Percentiles rank a stretch among this genome's conserved stretches.
These are phyloP conservation scores for Oceanites oceanicus DNA, from an alignment of 2,113 vertebrate species.

Conservation along the genomic window DNA sequence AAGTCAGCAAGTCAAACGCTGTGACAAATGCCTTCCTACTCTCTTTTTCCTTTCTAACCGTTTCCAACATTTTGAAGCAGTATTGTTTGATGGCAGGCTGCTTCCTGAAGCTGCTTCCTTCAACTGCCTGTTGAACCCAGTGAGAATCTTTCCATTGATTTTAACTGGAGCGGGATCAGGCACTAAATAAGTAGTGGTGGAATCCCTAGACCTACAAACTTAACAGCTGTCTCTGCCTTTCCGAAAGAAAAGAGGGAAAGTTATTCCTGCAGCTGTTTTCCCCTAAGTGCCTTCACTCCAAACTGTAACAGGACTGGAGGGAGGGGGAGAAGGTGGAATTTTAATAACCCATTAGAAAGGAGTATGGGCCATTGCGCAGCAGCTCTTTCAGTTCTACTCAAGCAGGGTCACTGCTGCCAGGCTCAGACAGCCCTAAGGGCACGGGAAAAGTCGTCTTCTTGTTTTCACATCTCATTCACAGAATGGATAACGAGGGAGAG, in stretches of 20 bases:
- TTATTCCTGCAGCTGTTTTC: constrained; percentile 42
- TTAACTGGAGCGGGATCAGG: not conserved
- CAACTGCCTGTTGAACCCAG: not conserved
- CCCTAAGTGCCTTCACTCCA: constrained; percentile 28
- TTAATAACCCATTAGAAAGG: constrained; percentile 55
- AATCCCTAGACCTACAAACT: not conserved
- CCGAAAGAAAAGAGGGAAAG: not conserved
- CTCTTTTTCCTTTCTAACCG: not conserved
- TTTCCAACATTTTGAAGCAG: constrained; percentile 20
- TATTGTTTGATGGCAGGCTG: not conserved
- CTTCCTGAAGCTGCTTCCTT: constrained; percentile 38
- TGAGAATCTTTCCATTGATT: not conserved
- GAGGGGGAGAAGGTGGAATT: constrained; percentile 62
- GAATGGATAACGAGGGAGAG: constrained; percentile 39
- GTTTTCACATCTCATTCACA: constrained; percentile 67
- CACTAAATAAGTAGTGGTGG: not conserved
- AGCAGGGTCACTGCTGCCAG: constrained; percentile 58
- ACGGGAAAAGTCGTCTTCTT: constrained; percentile 64
- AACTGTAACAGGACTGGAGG: constrained; percentile 37
- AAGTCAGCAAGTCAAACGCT: constrained; percentile 3
- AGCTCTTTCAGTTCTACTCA: constrained; percentile 49
- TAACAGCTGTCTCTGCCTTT: constrained; percentile 24
- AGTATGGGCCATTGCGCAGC: constrained; percentile 35
- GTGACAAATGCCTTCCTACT: constrained; percentile 34
- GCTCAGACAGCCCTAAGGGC: constrained; percentile 52